These are phyloP conservation scores for Sarcophaga caerulescens DNA, from an alignment of 2,888 invertebrate species.

Conservation along the genomic window DNA sequence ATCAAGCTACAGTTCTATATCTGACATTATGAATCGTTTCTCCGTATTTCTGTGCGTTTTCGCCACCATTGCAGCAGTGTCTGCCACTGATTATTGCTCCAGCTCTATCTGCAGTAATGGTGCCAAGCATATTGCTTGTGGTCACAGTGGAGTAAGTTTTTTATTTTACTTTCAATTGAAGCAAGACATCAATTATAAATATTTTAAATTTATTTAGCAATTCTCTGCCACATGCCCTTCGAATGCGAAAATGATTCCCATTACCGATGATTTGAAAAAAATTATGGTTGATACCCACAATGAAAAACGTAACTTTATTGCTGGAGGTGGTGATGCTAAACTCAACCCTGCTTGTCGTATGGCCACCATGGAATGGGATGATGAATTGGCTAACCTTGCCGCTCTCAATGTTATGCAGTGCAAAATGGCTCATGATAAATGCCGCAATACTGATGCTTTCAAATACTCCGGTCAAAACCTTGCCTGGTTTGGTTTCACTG, in stretches of 20 bases:
- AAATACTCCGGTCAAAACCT: constrained; percentile 74
- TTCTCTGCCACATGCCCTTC: constrained; percentile 39
- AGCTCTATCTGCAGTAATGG: not conserved
- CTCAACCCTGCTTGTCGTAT: constrained; percentile 72
- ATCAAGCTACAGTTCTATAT: too few relatives aligned
- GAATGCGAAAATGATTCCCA: constrained; percentile 26
- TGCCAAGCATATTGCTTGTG: constrained; percentile 47
- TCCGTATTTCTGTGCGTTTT: not conserved
- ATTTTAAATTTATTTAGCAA: constrained; percentile 22
- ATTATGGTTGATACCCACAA: constrained; percentile 52
- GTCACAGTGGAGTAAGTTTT: constrained; percentile 47
- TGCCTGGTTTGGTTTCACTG: constrained; percentile 52
- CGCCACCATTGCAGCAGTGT: not conserved
- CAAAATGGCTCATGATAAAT: constrained; percentile 72
- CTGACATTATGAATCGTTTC: constrained; percentile 1
- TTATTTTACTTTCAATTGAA: not conserved
- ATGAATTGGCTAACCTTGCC: constrained; percentile 74
- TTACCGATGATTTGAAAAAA: not conserved
- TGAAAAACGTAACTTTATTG: constrained; percentile 60
- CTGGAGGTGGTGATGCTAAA: constrained; percentile 37
- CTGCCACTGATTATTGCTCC: constrained; percentile 48
- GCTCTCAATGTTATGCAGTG: constrained; percentile 73
- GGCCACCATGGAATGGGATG: constrained; percentile 75
- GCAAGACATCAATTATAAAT: not conserved
- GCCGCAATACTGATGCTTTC: constrained; percentile 73